phyloP scores from a whole-genome alignment of 1,140 invertebrate species.

The Temnothorax longispinosus region DNA sequence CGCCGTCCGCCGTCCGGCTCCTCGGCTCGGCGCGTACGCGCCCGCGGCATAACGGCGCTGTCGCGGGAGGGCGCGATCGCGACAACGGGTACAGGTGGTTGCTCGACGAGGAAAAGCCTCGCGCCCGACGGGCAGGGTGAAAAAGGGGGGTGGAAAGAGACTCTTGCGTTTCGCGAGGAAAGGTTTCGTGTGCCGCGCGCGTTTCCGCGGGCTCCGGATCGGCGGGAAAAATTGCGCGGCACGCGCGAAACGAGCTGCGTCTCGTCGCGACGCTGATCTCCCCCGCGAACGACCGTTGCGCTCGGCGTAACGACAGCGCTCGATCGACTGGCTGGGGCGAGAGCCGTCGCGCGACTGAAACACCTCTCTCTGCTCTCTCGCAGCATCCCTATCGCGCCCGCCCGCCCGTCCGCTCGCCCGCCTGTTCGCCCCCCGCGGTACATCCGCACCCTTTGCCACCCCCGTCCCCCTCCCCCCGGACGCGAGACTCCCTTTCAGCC shows the following conservation, averaged over 20 bases:
- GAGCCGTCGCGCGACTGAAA: slow-evolving; percentile 83
- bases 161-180: too few relatives aligned
- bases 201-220: not conserved
- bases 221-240: slow-evolving; percentile 34
- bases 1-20: not conserved
- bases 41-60: not conserved
- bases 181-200: too few relatives aligned
- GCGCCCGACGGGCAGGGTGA: not conserved
- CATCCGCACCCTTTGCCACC: slow-evolving; percentile 58
- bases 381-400: slow-evolving; percentile 67
- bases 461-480: not conserved
- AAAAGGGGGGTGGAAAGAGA: not conserved
- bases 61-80: not conserved
- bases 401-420: slow-evolving; percentile 50
- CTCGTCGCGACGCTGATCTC: not conserved
- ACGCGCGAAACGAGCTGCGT: too few relatives aligned
- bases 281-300: not conserved
- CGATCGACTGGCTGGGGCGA: slow-evolving; percentile 78
- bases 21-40: not conserved
- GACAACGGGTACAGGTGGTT: slow-evolving; percentile 45
- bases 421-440: slow-evolving; percentile 45
- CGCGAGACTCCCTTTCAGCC: slow-evolving; percentile 60
- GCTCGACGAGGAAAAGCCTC: not conserved
- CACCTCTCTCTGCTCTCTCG: slow-evolving; percentile 72
- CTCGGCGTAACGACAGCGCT: slow-evolving; percentile 59